Conservation (phyloP, 1,140 invertebrate genomes). For the Drusus annulatus region DNA sequence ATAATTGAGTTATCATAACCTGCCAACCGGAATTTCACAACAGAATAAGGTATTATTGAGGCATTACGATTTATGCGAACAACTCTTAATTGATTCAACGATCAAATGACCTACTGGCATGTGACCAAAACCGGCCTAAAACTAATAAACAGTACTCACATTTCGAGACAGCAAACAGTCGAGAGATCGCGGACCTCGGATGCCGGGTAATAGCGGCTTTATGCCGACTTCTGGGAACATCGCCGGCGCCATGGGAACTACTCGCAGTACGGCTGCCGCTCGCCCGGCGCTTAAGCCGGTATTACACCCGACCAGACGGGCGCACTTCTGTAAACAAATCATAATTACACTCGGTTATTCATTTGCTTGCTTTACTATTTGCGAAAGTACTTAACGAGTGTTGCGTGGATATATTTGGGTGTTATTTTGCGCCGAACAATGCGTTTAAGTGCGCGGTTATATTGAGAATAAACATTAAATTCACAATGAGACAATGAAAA, state of each 20-base stretch:
- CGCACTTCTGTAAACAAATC: conserved; percentile 28
- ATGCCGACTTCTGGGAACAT: no score
- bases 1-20: no score
- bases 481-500: no score
- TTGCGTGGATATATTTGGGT: no score
- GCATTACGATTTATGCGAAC: no score
- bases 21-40: no score
- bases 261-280: not conserved
- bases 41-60: no score
- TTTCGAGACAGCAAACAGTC: not conserved
- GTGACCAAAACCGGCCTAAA: conserved; percentile 2
- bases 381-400: no score
- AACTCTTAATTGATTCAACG: no score
- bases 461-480: no score
- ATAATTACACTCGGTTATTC: not conserved
- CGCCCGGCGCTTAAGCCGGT: not conserved
- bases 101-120: not conserved
- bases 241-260: not conserved
- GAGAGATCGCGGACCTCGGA: not conserved
- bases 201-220: not conserved
- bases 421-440: no score
- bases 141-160: not conserved
- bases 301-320: not conserved
- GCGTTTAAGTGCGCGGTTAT: no score
- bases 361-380: not conserved